Conservation (phyloP, 2,888 invertebrate genomes). For the Lordiphosa fenestrarum region DNA sequence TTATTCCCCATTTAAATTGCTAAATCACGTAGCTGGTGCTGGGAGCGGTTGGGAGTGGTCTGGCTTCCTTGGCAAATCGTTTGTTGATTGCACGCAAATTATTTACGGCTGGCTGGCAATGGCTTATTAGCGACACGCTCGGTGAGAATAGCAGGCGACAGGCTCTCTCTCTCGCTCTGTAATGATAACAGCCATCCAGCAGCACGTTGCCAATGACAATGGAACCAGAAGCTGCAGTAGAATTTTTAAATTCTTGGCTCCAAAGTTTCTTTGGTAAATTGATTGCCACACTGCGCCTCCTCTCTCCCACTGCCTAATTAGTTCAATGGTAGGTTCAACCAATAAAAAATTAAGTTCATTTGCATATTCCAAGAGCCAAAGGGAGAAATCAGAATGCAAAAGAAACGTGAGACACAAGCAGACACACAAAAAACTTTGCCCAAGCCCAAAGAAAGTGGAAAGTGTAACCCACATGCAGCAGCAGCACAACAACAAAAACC, state of each 20-base stretch:
- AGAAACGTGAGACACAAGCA: too few relatives aligned
- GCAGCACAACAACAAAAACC: not conserved
- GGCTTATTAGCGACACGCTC: constrained; percentile 19
- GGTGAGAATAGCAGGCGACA: not conserved
- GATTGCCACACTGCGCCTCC: not conserved
- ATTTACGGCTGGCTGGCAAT: constrained; percentile 13
- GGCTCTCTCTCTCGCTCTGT: not conserved
- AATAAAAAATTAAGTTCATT: too few relatives aligned
- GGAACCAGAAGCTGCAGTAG: not conserved
- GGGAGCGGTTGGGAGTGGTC: not conserved
- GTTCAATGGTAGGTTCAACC: too few relatives aligned
- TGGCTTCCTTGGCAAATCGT: constrained; percentile 5
- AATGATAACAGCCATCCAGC: not conserved
- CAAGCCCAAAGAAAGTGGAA: constrained; percentile 7
- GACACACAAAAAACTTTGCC: not conserved
- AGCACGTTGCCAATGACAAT: constrained; percentile 8
- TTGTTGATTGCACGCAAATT: constrained; percentile 16
- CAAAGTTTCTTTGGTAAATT: not conserved
- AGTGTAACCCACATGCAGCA: constrained; percentile 1
- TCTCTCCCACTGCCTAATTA: too few relatives aligned
- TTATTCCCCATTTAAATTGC: not conserved
- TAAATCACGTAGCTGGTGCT: constrained; percentile 4
- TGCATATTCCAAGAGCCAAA: too few relatives aligned
- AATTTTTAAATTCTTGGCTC: not conserved
- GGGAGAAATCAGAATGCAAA: constrained; percentile 2